Evolutionary conservation across 2,888 invertebrate species (phyloP).

Genomic region (Pammene aurita): DNA sequence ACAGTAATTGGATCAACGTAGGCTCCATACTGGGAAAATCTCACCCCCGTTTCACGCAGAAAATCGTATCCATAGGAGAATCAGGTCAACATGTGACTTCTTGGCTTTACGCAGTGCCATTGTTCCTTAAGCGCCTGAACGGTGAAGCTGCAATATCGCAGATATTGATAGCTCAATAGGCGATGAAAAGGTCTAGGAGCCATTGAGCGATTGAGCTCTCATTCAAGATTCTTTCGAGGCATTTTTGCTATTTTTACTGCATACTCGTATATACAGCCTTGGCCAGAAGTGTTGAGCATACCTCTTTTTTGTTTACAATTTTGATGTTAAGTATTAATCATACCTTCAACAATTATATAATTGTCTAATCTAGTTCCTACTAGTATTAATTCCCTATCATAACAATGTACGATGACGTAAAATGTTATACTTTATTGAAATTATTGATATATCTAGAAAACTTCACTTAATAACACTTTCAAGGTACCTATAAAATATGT

Average conservation of each 20-base stretch:
- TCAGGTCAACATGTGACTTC: background rate
- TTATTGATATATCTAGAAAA: too few relatives aligned
- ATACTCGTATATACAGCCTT: too few relatives aligned
- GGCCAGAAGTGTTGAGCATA: too few relatives aligned
- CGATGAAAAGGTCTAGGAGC: background rate
- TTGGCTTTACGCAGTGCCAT: background rate
- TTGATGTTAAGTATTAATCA: too few relatives aligned
- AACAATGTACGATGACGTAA: too few relatives aligned
- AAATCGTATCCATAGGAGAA: background rate
- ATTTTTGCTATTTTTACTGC: background rate
- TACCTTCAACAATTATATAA: too few relatives aligned
- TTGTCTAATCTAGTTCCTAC: too few relatives aligned
- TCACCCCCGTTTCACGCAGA: background rate
- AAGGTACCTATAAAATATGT: too few relatives aligned
- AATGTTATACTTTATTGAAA: too few relatives aligned
- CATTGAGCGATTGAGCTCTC: background rate
- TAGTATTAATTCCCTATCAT: too few relatives aligned
- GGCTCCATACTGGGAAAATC: background rate
- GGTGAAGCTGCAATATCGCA: background rate
- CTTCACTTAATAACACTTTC: too few relatives aligned
- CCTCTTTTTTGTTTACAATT: too few relatives aligned
- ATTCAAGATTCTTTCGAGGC: background rate
- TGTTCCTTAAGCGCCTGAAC: background rate
- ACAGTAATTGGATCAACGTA: constrained; percentile 6
- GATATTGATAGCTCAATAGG: background rate